Percentiles rank a stretch among this genome's conserved stretches.
phyloP scores from a whole-genome alignment of 2,113 vertebrate species.

The Bujurquina vittata region DNA sequence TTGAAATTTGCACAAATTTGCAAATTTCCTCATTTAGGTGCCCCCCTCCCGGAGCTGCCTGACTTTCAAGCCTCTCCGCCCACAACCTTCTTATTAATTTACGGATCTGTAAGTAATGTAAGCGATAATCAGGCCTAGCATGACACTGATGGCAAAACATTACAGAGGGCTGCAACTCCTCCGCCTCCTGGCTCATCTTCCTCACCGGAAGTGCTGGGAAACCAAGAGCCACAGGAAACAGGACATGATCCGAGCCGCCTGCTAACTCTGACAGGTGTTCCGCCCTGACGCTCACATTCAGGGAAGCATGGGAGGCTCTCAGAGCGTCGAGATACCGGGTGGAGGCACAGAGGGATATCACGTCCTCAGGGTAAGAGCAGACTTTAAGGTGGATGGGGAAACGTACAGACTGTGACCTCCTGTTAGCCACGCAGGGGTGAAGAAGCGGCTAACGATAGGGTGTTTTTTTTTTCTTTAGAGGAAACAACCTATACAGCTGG shows the following conservation, averaged over 20 bases:
- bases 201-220: conserved; percentile 64
- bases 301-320: conserved; percentile 85
- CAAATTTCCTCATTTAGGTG: not conserved
- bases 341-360: conserved; percentile 94
- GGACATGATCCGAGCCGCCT: conserved; percentile 13
- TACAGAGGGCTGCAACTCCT: not conserved
- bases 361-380: conserved; percentile 85
- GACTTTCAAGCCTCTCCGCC: not conserved
- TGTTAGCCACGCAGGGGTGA: not conserved
- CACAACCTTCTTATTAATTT: not conserved
- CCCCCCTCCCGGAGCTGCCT: not conserved
- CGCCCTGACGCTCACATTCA: not conserved
- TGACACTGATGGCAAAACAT: not conserved
- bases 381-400: not conserved
- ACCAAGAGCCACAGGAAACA: conserved; percentile 41
- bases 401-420: not conserved
- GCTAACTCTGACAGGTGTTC: not conserved
- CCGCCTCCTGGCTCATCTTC: not conserved
- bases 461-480: not conserved
- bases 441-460: not conserved
- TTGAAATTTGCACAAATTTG: not conserved
- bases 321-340: conserved; percentile 90
- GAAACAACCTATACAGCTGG: not conserved
- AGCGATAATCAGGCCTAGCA: not conserved
- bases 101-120: not conserved